Evolutionary conservation across 2,797 vertebrate species (phyloP), one percentile per base, ranked within the genome.

Genomic region (Chiroxiphia lanceolata): DNA sequence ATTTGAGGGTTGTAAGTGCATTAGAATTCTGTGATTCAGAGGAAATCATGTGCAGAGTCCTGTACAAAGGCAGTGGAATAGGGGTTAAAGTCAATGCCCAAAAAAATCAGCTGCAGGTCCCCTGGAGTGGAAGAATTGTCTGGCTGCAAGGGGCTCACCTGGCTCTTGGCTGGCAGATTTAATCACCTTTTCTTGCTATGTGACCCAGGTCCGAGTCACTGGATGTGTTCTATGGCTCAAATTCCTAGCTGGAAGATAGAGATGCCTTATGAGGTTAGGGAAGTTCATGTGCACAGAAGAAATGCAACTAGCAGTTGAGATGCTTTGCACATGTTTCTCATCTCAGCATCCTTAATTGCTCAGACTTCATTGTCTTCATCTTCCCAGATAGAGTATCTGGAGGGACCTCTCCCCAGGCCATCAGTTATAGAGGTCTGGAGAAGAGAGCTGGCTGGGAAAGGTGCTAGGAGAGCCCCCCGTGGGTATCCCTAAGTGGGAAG

Each of bases 401-500:
- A 69, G 26, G 14, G 19, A 81, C 12, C 15, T 71, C 4, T 36
- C 9, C 36, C 9, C 13, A 26, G 25, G 22, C 12, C 9, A 10
- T 36, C 50, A 86, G 45, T 72, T 51, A 20, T 3, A 34, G 33
- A 81, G 33, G 33, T 88, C 9, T 75, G 68, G 29, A 85, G 48
- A 77, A 60, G 27, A 40, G 11, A 29, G 20, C 36, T 81, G 34
- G 25, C 51, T 90, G 72, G 25, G 21, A 15, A 70, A 71, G 47
- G 42, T 1, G 1, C 9, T 15, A 19, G 11, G 26, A 20, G n/a
- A 89, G 6, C 15, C 10, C 10, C 15, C 11, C 22, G 19, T 0
- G 2, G 12, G 44, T 47, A 74, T 16, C 27, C 20, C 11, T 36
- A 69, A n/a, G 18, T 44, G 40, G 13, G 17, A 77, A 25, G 7